Percentiles rank a stretch among this genome's conserved stretches.
phyloP scores from a whole-genome alignment of 2,113 vertebrate species.

The Rhea americana region DNA sequence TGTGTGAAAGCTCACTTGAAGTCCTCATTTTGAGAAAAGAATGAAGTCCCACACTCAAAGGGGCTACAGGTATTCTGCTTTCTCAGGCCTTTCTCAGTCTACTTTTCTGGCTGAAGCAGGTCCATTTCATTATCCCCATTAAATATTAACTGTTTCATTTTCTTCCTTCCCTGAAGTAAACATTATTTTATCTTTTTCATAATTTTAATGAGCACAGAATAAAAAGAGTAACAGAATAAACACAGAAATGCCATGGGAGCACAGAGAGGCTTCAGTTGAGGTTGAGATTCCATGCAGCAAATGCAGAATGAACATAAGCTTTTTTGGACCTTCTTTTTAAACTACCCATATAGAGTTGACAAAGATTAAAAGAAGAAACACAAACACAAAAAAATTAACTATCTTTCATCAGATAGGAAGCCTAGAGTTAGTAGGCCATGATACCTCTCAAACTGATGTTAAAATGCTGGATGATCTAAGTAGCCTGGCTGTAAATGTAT shows the following conservation, averaged over 20 bases:
- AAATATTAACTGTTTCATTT: neutral
- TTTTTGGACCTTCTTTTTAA: neutral
- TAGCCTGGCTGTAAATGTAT: neutral
- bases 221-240: neutral
- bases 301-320: neutral
- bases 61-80: neutral
- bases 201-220: neutral
- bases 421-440: neutral
- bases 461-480: neutral
- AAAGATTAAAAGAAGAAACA: neutral
- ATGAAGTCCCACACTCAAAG: neutral
- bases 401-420: neutral
- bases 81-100: neutral
- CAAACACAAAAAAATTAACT: neutral
- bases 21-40: neutral
- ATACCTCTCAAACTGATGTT: neutral
- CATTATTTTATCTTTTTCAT: neutral
- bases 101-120: neutral
- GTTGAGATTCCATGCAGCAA: neutral
- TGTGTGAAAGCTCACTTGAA: neutral
- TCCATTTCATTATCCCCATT: neutral
- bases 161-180: neutral
- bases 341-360: accelerated
- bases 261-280: neutral
- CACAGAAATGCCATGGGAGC: neutral